Evolutionary conservation across 2,888 invertebrate genomes (phyloP), one percentile per base, ranked within the genome.

Genomic region (Syrphus vitripennis): DNA sequence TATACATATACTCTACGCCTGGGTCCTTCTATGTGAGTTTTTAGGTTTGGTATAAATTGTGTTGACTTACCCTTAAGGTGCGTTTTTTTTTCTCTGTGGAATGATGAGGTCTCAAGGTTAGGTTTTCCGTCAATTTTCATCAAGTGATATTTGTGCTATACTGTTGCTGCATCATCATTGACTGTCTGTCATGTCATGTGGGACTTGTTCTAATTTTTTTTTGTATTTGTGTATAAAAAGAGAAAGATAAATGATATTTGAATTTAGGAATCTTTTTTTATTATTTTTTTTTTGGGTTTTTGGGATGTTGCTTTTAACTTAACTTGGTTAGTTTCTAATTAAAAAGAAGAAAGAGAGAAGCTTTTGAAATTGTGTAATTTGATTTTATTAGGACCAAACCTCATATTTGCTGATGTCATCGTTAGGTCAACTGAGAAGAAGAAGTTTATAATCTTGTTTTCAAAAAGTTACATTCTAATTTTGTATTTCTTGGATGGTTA

Each of bases 211-310:
- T 10, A 48, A 42, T 4, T 63, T 71, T 63, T 29, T 14, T 45
- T 55, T 70, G 67, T 7, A 4, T 55, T 9, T 34, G 12, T 59
- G 45, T 10, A n/a, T 61, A 7, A 74, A 70, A 74, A 70, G 77
- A 78, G 74, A 10, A 86, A 82, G 86, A 82, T 86, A 78, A 81
- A 86, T 81, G 77, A 72, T 74, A 78, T 86, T 81, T 86, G 72
- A 78, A 81, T 81, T 67, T 21, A 5, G 21, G 50, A 19, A 59
- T 37, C 16, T 6, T 48, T 24, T 45, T 29, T 63, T 34, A 7
- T 34, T 16, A 10, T 14, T 14, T 6, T 1, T 53, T 53, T 0
- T 14, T 12, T 1, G 14, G 7, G 4, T 16, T 70, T 65, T 76
- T 50, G 14, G 57, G 75, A 40, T 70, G 29, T 81, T 48, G n/a